Base-by-base conservation (phyloP, 2,113 vertebrate genomes). In the Petroica traversi region DNA sequence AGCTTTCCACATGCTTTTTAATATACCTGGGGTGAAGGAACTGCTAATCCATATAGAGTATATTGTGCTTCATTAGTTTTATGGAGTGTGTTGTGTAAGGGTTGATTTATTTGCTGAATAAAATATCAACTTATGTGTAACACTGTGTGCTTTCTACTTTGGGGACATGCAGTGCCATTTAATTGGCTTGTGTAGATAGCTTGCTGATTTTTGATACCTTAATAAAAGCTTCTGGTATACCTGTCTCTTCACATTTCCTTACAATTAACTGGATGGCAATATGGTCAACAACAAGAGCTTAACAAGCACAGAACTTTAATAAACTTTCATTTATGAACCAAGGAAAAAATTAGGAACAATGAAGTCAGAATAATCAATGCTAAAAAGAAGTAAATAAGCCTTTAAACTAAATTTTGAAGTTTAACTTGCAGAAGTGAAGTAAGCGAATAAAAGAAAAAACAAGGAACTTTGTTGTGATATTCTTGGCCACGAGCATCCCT, bases 191-290 rank as follows among this genome's bases (percentile, higher is more conserved):
- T 66, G 64, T 43, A 66, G 62, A 73, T 85, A 85, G 26, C 59
- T 90, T 90, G 54, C 67, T 93, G 59, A 0, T 26, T 92, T 94
- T 83, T 73, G 38, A 85, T 94, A 85, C 67, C 86, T 96, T 92
- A 96, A 94, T 95, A 83, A 92, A 93, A 79, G 58, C 29, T 86
- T 93, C 82, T 85, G 33, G 79, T 71, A 88, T 43, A 94, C 41
- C 63, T 94, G 79, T 92, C 90, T 88, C 38, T 85, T 94, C 54
- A 46, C 63, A 69, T 94, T 96, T 95, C 58, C 63, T 88, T 79
- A 77, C 33, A 83, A 80, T 83, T 88, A 93, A 77, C 38, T 71
- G 67, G 31, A 85, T 85, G 20, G 40, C 74, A 92, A 72, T 85
- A 89, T 29, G n/a, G 57, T 82, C 58, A 83, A 90, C 19, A 96